A percentile compares a stretch with the other conserved stretches of the same genome.
Evolutionary conservation across 2,888 invertebrate genomes (phyloP).

Genomic region (Halictus ligatus): DNA sequence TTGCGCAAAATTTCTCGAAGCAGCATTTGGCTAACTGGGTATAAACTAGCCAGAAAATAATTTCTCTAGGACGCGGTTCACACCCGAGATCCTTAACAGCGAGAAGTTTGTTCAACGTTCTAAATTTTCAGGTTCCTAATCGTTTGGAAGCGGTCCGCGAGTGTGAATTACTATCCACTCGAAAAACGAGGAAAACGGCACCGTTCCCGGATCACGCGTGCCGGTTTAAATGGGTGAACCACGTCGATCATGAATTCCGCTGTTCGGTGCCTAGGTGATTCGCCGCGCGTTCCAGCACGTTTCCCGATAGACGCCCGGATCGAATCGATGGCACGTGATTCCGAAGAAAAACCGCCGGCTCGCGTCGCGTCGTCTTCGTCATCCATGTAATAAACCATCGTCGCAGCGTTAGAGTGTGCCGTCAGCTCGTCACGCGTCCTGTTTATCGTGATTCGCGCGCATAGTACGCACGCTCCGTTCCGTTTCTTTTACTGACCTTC

Average conservation of each 20-base stretch:
- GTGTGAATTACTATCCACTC: not conserved
- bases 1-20: too few relatives aligned
- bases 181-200: not conserved
- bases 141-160: not conserved
- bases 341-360: constrained; percentile 9
- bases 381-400: constrained; percentile 31
- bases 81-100: too few relatives aligned
- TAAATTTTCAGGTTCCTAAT: not conserved
- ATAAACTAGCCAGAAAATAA: too few relatives aligned
- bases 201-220: not conserved
- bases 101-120: too few relatives aligned
- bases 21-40: too few relatives aligned
- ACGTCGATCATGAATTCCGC: constrained; percentile 53
- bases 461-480: constrained; percentile 25
- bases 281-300: constrained; percentile 60
- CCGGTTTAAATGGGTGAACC: constrained; percentile 32
- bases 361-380: not conserved
- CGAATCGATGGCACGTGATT: constrained; percentile 59
- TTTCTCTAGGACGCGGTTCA: too few relatives aligned
- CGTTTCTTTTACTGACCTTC: constrained; percentile 59
- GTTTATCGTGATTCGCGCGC: constrained; percentile 29
- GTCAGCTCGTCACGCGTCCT: constrained; percentile 21
- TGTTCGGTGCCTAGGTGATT: constrained; percentile 35
- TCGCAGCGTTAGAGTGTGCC: constrained; percentile 38
- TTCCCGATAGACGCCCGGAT: constrained; percentile 47